phyloP scores from a whole-genome alignment of 2,888 invertebrate genomes.

The Trilocha varians region DNA sequence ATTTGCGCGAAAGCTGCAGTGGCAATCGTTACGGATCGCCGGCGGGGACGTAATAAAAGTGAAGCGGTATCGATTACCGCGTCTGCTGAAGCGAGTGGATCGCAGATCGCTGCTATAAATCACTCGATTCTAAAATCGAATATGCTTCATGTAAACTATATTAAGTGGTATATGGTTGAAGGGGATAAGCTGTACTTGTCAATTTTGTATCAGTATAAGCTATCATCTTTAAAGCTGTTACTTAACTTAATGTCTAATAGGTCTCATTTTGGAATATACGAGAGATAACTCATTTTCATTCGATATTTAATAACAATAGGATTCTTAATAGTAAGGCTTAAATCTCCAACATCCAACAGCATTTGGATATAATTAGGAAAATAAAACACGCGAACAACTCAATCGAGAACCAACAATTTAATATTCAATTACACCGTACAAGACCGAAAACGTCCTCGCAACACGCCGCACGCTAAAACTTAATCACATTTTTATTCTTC shows the following conservation, averaged over 20 bases:
- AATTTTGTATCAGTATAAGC: too few species aligned
- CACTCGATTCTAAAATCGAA: slow-evolving; percentile 35
- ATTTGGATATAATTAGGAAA: too few species aligned
- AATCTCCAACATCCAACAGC: too few species aligned
- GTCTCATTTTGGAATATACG: too few species aligned
- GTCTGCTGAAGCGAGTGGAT: slow-evolving; percentile 46
- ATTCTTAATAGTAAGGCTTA: too few species aligned
- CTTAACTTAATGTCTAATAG: too few species aligned
- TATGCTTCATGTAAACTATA: slow-evolving; percentile 20
- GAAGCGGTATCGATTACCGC: slow-evolving; percentile 55
- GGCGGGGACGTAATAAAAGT: slow-evolving; percentile 40
- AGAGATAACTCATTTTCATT: too few species aligned
- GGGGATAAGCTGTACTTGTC: background rate
- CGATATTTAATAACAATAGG: too few species aligned
- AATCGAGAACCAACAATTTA: background rate
- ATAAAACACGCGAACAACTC: background rate
- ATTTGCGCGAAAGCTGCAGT: slow-evolving; percentile 30
- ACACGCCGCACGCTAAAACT: background rate
- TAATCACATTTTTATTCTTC: slow-evolving; percentile 11
- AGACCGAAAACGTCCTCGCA: background rate
- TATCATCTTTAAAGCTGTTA: too few species aligned
- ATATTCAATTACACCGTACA: background rate
- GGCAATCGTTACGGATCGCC: slow-evolving; percentile 30
- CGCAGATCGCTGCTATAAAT: slow-evolving; percentile 52
- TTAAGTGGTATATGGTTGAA: background rate